phyloP scores from a whole-genome alignment of 2,113 vertebrate species.

The Eira barbara region DNA sequence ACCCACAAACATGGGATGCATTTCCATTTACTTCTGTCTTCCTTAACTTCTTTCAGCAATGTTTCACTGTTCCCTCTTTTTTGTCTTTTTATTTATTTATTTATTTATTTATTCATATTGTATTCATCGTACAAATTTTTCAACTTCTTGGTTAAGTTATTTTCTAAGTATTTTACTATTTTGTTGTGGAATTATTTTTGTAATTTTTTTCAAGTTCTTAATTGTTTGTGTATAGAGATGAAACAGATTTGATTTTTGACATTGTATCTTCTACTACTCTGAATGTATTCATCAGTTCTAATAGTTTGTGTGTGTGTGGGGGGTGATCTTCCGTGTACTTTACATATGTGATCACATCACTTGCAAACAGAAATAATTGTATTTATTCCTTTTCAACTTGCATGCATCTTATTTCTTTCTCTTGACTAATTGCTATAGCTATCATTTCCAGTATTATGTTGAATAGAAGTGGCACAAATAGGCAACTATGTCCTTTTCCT shows the following conservation, averaged over 20 bases:
- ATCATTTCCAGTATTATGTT: background rate
- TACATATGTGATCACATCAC: background rate
- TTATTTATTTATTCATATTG: too few species aligned
- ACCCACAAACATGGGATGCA: too few species aligned
- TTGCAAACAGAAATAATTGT: background rate
- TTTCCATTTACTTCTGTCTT: too few species aligned
- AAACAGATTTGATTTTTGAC: background rate
- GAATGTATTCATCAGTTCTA: background rate
- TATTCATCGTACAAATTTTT: too few species aligned
- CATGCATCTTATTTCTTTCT: background rate
- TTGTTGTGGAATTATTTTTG: too few species aligned
- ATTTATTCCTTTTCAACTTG: background rate
- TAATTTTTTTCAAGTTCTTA: too few species aligned
- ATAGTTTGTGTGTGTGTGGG: background rate
- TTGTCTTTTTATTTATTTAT: too few species aligned
- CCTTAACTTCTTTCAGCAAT: too few species aligned
- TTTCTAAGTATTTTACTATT: too few species aligned
- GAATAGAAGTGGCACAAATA: background rate
- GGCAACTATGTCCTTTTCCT: background rate
- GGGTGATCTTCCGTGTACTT: background rate
- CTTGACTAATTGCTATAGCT: background rate
- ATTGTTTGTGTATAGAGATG: background rate
- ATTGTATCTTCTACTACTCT: background rate
- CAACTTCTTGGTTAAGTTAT: too few species aligned
- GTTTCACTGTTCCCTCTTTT: too few species aligned